Evolutionary conservation across 2,113 vertebrate genomes (phyloP).

Genomic region (Ctenomys sociabilis): DNA sequence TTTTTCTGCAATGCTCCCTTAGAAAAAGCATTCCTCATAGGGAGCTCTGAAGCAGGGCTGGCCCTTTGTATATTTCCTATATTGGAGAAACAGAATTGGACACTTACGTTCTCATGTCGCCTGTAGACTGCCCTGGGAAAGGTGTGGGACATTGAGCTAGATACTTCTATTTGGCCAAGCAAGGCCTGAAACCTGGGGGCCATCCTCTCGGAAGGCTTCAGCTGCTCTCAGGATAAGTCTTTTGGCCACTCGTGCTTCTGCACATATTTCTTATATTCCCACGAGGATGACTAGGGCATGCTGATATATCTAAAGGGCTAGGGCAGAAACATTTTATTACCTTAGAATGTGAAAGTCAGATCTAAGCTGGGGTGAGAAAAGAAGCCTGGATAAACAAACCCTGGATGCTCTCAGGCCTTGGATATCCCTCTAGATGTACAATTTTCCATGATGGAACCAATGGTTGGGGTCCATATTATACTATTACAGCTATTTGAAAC

Average conservation of each 20-base stretch:
- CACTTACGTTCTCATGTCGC: fast-evolving
- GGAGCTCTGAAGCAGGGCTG: background rate
- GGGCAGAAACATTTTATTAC: background rate
- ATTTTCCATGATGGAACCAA: too few species aligned
- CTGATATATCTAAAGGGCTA: background rate
- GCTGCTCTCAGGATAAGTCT: background rate
- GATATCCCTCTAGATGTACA: background rate
- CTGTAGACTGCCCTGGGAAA: background rate
- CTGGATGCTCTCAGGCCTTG: background rate
- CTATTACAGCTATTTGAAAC: background rate
- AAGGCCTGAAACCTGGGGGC: background rate
- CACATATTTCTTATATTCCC: background rate
- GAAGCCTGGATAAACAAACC: background rate
- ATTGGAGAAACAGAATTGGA: background rate
- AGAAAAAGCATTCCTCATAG: background rate
- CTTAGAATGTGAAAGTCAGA: background rate
- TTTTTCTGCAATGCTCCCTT: background rate
- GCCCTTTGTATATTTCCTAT: background rate
- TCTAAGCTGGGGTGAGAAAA: background rate
- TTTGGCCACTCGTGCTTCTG: background rate
- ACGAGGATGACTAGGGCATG: fast-evolving
- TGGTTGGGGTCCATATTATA: background rate
- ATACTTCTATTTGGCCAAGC: background rate
- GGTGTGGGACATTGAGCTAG: background rate
- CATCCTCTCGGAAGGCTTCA: too few species aligned